phyloP scores from a whole-genome alignment of 1,140 invertebrate genomes.

The Caenorhabditis latens region DNA sequence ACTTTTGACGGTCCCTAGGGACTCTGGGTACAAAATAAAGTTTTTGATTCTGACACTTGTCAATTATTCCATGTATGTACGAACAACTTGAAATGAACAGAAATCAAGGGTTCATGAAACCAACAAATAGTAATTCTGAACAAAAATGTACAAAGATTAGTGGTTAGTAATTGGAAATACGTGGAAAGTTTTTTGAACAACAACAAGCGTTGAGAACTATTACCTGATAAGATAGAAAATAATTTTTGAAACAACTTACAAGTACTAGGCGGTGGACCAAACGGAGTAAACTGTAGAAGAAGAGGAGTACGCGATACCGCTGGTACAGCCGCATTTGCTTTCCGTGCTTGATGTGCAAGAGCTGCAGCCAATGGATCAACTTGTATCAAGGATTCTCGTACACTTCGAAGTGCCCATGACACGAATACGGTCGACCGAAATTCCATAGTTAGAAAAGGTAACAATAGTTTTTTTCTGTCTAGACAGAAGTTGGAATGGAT shows the following conservation, averaged over 20 bases:
- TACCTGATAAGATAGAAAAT: neutral
- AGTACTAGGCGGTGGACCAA: conserved; percentile 39
- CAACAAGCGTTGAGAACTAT: too few species aligned
- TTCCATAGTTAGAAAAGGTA: conserved; percentile 7
- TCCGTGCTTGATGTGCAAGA: conserved; percentile 57
- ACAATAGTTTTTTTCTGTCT: neutral
- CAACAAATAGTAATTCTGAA: too few species aligned
- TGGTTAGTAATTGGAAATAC: too few species aligned
- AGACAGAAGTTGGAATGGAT: neutral
- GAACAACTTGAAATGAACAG: too few species aligned
- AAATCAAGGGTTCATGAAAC: neutral
- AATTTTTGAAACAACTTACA: conserved; percentile 44
- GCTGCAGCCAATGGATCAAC: conserved; percentile 64
- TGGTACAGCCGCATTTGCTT: conserved; percentile 19
- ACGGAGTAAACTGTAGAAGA: conserved; percentile 65
- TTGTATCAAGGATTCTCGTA: conserved; percentile 62
- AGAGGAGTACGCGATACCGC: conserved; percentile 60
- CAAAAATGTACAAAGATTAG: too few species aligned
- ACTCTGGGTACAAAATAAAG: too few species aligned
- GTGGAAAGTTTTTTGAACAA: neutral
- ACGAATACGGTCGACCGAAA: conserved; percentile 62
- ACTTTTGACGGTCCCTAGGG: too few species aligned
- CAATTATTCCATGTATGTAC: neutral
- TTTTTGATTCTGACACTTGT: conserved; percentile 5
- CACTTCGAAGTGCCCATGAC: conserved; percentile 62